Conservation (phyloP, 2,888 invertebrate genomes). For the Beris chalybata region DNA sequence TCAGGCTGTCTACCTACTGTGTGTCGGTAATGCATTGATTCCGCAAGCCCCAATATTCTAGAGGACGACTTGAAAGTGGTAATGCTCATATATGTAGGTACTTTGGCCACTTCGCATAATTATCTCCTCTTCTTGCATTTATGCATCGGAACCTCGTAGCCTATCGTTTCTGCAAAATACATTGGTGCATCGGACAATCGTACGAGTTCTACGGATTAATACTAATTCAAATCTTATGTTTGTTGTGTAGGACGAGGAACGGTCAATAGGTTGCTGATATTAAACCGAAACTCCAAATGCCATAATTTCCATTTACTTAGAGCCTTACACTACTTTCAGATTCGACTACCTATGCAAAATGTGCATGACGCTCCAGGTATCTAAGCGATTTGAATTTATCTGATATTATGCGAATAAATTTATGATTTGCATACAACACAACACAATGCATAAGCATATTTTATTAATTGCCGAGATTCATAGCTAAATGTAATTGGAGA, state of each 20-base stretch:
- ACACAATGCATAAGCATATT: no score
- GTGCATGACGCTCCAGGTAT: no score
- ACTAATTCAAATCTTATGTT: conserved; percentile 32
- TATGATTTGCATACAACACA: no score
- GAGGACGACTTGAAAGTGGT: conserved; percentile 23
- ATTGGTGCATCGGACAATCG: no score
- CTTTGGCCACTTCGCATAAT: conserved; percentile 31
- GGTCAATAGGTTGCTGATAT: conserved; percentile 31
- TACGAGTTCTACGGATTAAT: conserved; percentile 6
- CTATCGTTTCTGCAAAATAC: no score
- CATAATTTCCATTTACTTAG: conserved; percentile 28
- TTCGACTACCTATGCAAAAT: no score
- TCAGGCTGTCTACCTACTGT: no score
- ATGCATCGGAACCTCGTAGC: conserved; percentile 3
- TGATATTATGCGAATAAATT: no score
- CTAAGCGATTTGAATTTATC: no score
- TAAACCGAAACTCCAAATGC: conserved; percentile 21
- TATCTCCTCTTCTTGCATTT: conserved; percentile 30
- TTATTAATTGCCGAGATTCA: no score
- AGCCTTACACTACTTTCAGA: conserved; percentile 17
- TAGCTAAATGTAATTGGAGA: no score
- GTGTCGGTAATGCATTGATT: no score
- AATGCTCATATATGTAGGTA: conserved; percentile 30
- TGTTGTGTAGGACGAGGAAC: conserved; percentile 18
- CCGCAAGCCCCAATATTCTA: neutral